Evolutionary conservation across 2,888 invertebrate genomes (phyloP).

Genomic region (Thalpophila matura): DNA sequence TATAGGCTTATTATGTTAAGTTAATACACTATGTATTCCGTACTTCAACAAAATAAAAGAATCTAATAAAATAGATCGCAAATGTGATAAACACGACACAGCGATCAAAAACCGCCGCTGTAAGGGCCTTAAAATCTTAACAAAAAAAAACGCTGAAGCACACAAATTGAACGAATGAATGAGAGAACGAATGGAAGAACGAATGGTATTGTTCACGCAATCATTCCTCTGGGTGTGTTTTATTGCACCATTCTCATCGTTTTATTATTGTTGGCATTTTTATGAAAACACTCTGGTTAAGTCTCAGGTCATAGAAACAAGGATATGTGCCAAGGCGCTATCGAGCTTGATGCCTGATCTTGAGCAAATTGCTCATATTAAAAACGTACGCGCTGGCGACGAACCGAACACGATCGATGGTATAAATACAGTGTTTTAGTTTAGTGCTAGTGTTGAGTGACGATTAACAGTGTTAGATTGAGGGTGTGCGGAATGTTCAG

Average conservation of each 20-base stretch:
- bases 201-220: slow-evolving; percentile 70
- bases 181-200: slow-evolving; percentile 66
- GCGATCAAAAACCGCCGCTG: slow-evolving; percentile 5
- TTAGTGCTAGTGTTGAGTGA: too few species aligned
- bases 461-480: too few species aligned
- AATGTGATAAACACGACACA: slow-evolving; percentile 15
- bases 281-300: slow-evolving; percentile 44
- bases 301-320: slow-evolving; percentile 11
- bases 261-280: slow-evolving; percentile 59
- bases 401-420: too few species aligned
- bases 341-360: too few species aligned
- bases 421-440: too few species aligned
- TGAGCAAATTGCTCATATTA: too few species aligned
- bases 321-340: too few species aligned
- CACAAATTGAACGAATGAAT: slow-evolving; percentile 63
- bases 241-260: slow-evolving; percentile 61
- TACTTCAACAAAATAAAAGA: background rate
- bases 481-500: too few species aligned
- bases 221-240: slow-evolving; percentile 67
- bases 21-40: too few species aligned
- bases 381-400: too few species aligned
- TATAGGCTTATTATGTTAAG: too few species aligned
- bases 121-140: slow-evolving; percentile 34
- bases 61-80: slow-evolving; percentile 1
- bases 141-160: slow-evolving; percentile 53